Conservation (phyloP, 2,888 invertebrate genomes). For the Hirtodrosophila duncani region DNA sequence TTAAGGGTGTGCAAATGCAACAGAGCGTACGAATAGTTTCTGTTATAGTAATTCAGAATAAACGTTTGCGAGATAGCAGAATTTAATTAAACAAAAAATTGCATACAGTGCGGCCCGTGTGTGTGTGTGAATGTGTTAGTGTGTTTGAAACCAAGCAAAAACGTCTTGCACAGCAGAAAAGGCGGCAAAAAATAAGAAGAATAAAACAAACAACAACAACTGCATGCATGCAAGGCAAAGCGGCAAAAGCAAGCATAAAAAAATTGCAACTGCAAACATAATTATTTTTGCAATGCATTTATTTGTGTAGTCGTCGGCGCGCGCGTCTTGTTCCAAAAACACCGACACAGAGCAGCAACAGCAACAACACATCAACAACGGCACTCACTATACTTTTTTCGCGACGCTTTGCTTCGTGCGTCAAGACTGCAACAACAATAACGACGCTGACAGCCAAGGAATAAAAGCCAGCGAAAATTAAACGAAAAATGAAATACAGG, state of each 20-base stretch:
- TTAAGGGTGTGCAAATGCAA: too few relatives aligned
- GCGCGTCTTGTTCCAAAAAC: slow-evolving; percentile 42
- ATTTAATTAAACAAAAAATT: too few relatives aligned
- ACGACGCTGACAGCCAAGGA: slow-evolving; percentile 30
- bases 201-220: slow-evolving; percentile 18
- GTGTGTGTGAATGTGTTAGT: slow-evolving; percentile 20
- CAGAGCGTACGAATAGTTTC: too few relatives aligned
- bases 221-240: slow-evolving; percentile 40
- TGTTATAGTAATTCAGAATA: too few relatives aligned
- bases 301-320: slow-evolving; percentile 43
- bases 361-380: slow-evolving; percentile 24
- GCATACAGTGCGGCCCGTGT: slow-evolving; percentile 40
- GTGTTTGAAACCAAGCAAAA: slow-evolving; percentile 41
- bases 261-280: slow-evolving; percentile 65
- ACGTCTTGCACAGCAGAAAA: slow-evolving; percentile 60
- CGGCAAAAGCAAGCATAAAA: slow-evolving; percentile 48
- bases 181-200: slow-evolving; percentile 56
- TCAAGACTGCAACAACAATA: slow-evolving; percentile 35
- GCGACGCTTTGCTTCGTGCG: slow-evolving; percentile 41
- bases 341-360: slow-evolving; percentile 25
- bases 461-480: slow-evolving; percentile 27
- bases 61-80: too few relatives aligned
- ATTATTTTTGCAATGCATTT: slow-evolving; percentile 61
- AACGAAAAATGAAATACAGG: slow-evolving; percentile 54
- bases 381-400: slow-evolving; percentile 28